Base-by-base conservation (phyloP, 2,113 vertebrate genomes). In the Perca fluviatilis region DNA sequence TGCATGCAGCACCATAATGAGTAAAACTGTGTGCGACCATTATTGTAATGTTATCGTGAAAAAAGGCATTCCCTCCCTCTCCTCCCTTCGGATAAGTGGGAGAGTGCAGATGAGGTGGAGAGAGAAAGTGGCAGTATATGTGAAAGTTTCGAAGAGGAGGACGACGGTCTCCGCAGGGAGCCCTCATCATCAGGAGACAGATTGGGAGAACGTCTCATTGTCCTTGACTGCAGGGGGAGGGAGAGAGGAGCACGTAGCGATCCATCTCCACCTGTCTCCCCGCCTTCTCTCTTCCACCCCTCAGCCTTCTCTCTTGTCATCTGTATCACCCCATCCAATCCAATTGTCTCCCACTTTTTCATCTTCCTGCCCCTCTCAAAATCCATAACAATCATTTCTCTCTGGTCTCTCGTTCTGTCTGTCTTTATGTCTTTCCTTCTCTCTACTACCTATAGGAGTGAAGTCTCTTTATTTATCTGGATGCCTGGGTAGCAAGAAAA, bases 171-270 rank as follows among this genome's bases (percentile, higher is more conserved):
- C 90, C 78, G 18, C 50, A 77, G 89, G 90, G 86, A 90, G 76
- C 68, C 53, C 67, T 88, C 85, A 69, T 81, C 86, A 77, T 70
- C 76, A 79, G 74, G 64, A 90, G 84, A 94, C 85, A 83, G 74
- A 93, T 83, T 88, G 83, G 72, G 77, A 84, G 88, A 90, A 77
- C 2, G 64, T 84, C 80, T 92, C 82, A 77, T 85, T 90, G 92
- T 90, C 91, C 91, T 94, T 94, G 93, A 86, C 89, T 91, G 79
- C 80, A 85, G 88, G 76, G 76, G 83, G 68, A 86, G 69, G 80
- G 68, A 84, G 74, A 79, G 67, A 77, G 83, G 86, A 89, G 85
- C 80, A 88, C 65, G 10, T 77, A 60, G 58, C 30, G 19, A 93
- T 92, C 77, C 79, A 85, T 92, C 93, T 85, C 77, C 63, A 85